Percentiles rank a stretch among this genome's conserved stretches.
phyloP scores from a whole-genome alignment of 2,113 vertebrate species.

The human region GRCh38 chr1:217090001-217090500 shows the following conservation, averaged over 20 bases:
- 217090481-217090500: slow-evolving; percentile 52
- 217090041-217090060: slow-evolving; percentile 55
- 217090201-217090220: slow-evolving; percentile 86
- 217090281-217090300: slow-evolving; percentile 71
- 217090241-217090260: slow-evolving; percentile 81
- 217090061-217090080: slow-evolving; percentile 67
- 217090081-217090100: slow-evolving; percentile 76
- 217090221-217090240: slow-evolving; percentile 86
- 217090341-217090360: slow-evolving; percentile 1
- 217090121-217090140: slow-evolving; percentile 38
- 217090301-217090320: background rate
- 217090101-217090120: slow-evolving; percentile 59
- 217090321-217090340: background rate
- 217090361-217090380: background rate
- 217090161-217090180: slow-evolving; percentile 46
- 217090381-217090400: slow-evolving; percentile 40
- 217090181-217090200: slow-evolving; percentile 76
- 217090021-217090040: slow-evolving; percentile 26
- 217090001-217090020: slow-evolving; percentile 66
- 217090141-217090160: slow-evolving; percentile 73
- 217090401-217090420: slow-evolving; percentile 43
- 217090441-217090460: slow-evolving; percentile 15
- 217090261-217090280: slow-evolving; percentile 78
- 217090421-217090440: slow-evolving; percentile 69
- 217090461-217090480: slow-evolving; percentile 44